These are phyloP conservation scores for Nomada ruficornis DNA, from an alignment of 2,888 invertebrate species.

Conservation along the genomic window DNA sequence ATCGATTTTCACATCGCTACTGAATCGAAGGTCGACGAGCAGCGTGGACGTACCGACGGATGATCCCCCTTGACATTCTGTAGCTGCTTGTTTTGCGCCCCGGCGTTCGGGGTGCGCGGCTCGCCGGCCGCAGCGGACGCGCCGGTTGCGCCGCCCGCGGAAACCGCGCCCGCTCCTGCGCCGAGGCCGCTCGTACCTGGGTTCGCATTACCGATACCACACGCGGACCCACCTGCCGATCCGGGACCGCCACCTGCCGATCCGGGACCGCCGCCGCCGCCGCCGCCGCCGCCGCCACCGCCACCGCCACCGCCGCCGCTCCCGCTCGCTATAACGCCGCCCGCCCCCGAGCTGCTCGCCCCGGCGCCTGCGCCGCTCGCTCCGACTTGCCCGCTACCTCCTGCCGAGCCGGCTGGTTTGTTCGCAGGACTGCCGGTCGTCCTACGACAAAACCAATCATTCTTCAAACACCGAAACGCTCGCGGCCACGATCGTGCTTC, in stretches of 20 bases:
- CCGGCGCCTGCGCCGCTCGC: conserved; percentile 83
- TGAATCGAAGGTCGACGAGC: neutral
- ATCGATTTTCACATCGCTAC: neutral
- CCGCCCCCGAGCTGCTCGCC: conserved; percentile 71
- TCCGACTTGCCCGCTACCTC: conserved; percentile 83
- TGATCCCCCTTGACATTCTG: conserved; percentile 92
- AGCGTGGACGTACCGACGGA: conserved; percentile 87
- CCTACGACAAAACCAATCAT: conserved; percentile 82
- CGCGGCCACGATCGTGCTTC: neutral
- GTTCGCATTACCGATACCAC: conserved; percentile 27
- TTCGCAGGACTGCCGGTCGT: conserved; percentile 89
- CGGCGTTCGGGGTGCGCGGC: conserved; percentile 86
- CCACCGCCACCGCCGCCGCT: conserved; percentile 83
- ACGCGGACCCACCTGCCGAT: neutral
- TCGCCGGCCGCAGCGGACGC: conserved; percentile 83
- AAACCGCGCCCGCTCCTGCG: conserved; percentile 81
- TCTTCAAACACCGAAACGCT: neutral
- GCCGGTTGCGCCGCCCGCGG: conserved; percentile 82
- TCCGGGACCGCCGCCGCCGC: too few species aligned
- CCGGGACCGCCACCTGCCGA: conserved; percentile 30
- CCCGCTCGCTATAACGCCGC: conserved; percentile 65
- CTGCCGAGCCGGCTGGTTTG: conserved; percentile 82
- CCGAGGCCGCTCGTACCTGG: conserved; percentile 80
- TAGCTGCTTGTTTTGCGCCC: conserved; percentile 90
- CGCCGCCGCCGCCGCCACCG: conserved; percentile 85